Base-by-base conservation (phyloP, 64 coral and sea anemone genomes). In the Pocillopora verrucosa region DNA sequence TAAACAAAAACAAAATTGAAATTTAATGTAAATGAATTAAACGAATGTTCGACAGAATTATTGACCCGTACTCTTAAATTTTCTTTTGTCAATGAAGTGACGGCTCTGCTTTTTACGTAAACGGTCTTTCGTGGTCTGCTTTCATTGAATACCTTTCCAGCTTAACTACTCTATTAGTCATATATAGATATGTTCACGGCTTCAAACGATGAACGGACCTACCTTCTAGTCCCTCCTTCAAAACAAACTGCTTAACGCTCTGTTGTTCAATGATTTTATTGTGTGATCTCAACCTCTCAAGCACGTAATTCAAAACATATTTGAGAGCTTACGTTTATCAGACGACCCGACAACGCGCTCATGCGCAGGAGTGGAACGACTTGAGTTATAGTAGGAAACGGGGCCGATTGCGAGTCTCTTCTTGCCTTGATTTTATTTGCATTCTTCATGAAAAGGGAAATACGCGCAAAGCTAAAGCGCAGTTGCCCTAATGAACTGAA, bases 241-340 rank as follows among this genome's bases (percentile, higher is more conserved):
- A 61, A 60, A 60, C n/a, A 80, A 80, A 26, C 20, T 83, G 80
- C 51, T 68, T 67, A 41, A 62, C 17, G 68, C 41, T 83, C 67
- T 2, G 34, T 16, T 1, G 38, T 83, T 56, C 65, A 38, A 7
- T 85, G 82, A 85, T 20, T 72, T 85, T 70, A 85, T 58, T 38
- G 1, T 70, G 67, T 70, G 67, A 36, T 26, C 64, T 0, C 41
- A 56, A 22, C 13, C 36, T 72, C 64, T 41, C 6, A 13, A 85
- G 38, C 65, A 70, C 20, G 82, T 85, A 37, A 70, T 85, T 12
- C 65, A 1, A 57, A 45, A 16, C 82, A 73, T 72, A 73, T 58
- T 38, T 70, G 36, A 85, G 25, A 69, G 35, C 62, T 84, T 68
- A 69, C 19, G 36, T 84, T 20, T 11, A 16, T 63, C 77, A 56